A percentile compares a stretch with the other conserved stretches of the same genome.
phyloP scores from a whole-genome alignment of 2,888 invertebrate genomes.

The Synergus umbraculus region DNA sequence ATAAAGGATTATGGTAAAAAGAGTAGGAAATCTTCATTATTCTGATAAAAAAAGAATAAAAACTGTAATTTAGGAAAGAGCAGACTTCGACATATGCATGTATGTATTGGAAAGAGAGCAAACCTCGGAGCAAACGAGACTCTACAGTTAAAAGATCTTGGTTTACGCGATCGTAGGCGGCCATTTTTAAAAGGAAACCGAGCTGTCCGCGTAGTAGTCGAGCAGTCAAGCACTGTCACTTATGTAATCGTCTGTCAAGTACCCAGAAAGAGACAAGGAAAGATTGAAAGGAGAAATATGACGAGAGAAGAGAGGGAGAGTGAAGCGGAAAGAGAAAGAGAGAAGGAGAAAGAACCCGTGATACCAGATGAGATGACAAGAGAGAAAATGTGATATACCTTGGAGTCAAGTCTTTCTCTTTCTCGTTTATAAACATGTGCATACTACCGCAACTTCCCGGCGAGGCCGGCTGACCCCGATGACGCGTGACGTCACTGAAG shows the following conservation, averaged over 20 bases:
- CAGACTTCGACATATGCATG: no score
- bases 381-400: slow-evolving; percentile 45
- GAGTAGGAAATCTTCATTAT: no score
- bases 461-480: slow-evolving; percentile 52
- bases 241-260: slow-evolving; percentile 30
- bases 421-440: slow-evolving; percentile 42
- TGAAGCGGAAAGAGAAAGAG: neutral
- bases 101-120: no score
- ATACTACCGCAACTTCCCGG: slow-evolving; percentile 46
- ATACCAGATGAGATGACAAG: slow-evolving; percentile 40
- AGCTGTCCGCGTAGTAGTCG: slow-evolving; percentile 47
- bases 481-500: slow-evolving; percentile 51
- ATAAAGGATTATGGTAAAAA: no score
- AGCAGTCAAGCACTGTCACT: slow-evolving; percentile 13
- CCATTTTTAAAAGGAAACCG: slow-evolving; percentile 54
- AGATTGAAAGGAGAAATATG: neutral
- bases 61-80: neutral
- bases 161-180: slow-evolving; percentile 42
- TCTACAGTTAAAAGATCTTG: neutral
- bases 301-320: neutral
- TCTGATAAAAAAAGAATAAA: no score
- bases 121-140: no score
- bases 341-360: neutral
- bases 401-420: slow-evolving; percentile 38
- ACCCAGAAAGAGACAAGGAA: neutral